These are phyloP conservation scores for Griposia aprilina DNA, from an alignment of 2,888 invertebrate species.

Conservation along the genomic window DNA sequence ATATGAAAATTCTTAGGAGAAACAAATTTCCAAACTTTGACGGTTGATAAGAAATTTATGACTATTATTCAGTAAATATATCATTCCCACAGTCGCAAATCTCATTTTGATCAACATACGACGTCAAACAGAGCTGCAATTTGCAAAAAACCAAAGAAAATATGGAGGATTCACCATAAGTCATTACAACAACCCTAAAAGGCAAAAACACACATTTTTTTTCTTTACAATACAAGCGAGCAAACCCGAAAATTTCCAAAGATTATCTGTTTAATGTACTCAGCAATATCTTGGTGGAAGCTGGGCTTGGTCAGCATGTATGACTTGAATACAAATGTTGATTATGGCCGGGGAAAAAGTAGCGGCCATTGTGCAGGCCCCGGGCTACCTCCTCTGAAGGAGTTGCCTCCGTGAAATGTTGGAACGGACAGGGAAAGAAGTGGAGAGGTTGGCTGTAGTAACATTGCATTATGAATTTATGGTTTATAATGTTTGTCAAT, in stretches of 20 bases:
- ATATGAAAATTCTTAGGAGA: too few relatives aligned
- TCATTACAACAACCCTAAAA: constrained; percentile 24
- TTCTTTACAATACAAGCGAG: neutral
- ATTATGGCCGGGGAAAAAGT: constrained; percentile 87
- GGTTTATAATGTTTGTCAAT: neutral
- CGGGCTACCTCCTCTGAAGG: constrained; percentile 84
- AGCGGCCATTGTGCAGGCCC: constrained; percentile 85
- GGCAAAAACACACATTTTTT: neutral
- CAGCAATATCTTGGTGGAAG: constrained; percentile 57
- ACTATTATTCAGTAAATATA: too few relatives aligned
- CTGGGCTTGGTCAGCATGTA: constrained; percentile 69
- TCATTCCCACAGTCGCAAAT: too few relatives aligned
- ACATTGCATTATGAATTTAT: neutral
- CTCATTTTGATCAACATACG: too few relatives aligned
- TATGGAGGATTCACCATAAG: neutral
- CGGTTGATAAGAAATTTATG: too few relatives aligned
- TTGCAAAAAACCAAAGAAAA: too few relatives aligned
- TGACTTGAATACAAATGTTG: constrained; percentile 88
- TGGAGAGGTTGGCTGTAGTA: constrained; percentile 65
- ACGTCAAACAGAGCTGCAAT: too few relatives aligned
- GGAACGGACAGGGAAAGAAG: constrained; percentile 30
- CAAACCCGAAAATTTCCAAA: constrained; percentile 58
- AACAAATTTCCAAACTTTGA: too few relatives aligned
- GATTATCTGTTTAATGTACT: constrained; percentile 65
- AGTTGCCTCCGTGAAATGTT: constrained; percentile 78